Conservation (phyloP, 2,113 vertebrate genomes). For the Ochotona princeps region DNA sequence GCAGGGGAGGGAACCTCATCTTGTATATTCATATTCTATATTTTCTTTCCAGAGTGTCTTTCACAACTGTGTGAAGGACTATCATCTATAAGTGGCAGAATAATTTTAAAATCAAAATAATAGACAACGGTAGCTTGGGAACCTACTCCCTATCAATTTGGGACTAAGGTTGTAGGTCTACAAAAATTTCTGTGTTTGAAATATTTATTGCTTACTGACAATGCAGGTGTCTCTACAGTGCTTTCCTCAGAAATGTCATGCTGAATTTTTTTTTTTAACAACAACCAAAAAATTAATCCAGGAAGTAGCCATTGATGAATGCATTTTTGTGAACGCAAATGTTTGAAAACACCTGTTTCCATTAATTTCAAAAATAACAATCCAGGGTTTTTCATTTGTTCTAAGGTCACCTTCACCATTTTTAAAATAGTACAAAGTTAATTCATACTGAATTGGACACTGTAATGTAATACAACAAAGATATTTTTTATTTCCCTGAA, state of each 20-base stretch:
- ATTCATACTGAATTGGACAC: constrained; percentile 73
- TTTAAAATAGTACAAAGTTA: constrained; percentile 52
- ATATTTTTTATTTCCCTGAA: constrained; percentile 72
- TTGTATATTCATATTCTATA: background rate
- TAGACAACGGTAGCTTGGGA: constrained; percentile 4
- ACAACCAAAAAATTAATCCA: background rate
- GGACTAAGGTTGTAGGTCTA: background rate
- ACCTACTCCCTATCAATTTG: background rate
- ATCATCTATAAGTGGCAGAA: background rate
- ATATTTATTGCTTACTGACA: background rate
- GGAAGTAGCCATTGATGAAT: background rate
- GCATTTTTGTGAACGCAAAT: background rate
- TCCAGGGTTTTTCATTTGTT: constrained; percentile 29
- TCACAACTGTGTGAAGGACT: background rate
- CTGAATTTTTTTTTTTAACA: constrained; percentile 43
- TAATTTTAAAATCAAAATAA: background rate
- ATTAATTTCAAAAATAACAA: constrained; percentile 44
- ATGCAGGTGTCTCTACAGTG: background rate
- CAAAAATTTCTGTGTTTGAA: background rate
- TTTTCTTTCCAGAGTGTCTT: background rate
- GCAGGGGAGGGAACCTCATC: background rate
- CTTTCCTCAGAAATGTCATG: constrained; percentile 20
- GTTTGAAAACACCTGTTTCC: constrained; percentile 50
- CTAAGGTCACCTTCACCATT: constrained; percentile 57
- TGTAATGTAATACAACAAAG: constrained; percentile 80